Conservation (phyloP, 2,888 invertebrate genomes). For the Laspeyria flexula region DNA sequence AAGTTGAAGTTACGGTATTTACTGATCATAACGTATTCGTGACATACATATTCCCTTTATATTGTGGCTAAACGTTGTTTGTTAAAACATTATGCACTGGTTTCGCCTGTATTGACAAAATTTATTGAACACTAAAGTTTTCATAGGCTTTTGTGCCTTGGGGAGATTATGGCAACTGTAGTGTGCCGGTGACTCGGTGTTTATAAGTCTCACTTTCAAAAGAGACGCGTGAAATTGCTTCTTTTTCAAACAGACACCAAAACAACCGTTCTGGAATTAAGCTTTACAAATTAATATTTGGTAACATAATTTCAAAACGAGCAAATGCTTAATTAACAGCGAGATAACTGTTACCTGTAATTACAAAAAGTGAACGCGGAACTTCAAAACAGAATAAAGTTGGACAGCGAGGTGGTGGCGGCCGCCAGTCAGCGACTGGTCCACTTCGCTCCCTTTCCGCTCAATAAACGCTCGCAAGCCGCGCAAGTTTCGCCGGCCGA, state of each 20-base stretch:
- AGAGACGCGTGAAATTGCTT: slow-evolving; percentile 63
- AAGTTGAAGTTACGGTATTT: neutral
- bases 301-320: slow-evolving; percentile 11
- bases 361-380: slow-evolving; percentile 47
- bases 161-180: slow-evolving; percentile 70
- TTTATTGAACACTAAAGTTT: slow-evolving; percentile 78
- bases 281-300: slow-evolving; percentile 5
- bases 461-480: slow-evolving; percentile 61
- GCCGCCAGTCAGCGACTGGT: slow-evolving; percentile 32
- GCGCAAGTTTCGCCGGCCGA: slow-evolving; percentile 48
- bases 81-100: slow-evolving; percentile 55
- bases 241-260: slow-evolving; percentile 58
- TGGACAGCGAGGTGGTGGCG: slow-evolving; percentile 46
- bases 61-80: slow-evolving; percentile 46
- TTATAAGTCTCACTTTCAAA: slow-evolving; percentile 62
- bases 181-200: slow-evolving; percentile 60
- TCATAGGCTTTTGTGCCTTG: slow-evolving; percentile 76
- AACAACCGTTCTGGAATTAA: slow-evolving; percentile 33
- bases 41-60: slow-evolving; percentile 1
- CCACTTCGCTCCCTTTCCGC: slow-evolving; percentile 55
- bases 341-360: slow-evolving; percentile 48
- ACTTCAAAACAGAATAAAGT: slow-evolving; percentile 57
- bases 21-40: neutral
- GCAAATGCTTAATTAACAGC: slow-evolving; percentile 26
- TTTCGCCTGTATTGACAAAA: slow-evolving; percentile 69